phyloP scores from a whole-genome alignment of 1,140 invertebrate species.

The Calliopsis andreniformis region DNA sequence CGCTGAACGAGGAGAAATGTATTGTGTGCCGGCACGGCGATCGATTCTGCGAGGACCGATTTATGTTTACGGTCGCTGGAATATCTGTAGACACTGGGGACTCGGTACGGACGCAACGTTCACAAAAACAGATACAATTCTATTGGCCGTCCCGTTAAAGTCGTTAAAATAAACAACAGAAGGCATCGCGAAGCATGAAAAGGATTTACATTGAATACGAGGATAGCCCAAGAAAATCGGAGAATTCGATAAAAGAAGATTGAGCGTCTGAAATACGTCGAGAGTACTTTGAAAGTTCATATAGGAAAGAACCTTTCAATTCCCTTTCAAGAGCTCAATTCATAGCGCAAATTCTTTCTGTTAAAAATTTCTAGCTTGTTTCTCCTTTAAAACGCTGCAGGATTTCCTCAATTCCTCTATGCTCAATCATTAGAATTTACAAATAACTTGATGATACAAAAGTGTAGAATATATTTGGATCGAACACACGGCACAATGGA shows the following conservation, averaged over 20 bases:
- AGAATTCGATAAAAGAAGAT: not conserved
- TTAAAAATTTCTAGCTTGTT: not conserved
- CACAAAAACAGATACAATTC: not conserved
- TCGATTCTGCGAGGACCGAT: constrained; percentile 53
- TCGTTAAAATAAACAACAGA: not conserved
- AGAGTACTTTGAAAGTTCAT: too few species aligned
- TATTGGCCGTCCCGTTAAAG: not conserved
- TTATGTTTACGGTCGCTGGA: constrained; percentile 49
- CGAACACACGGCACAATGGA: too few species aligned
- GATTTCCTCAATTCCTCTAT: not conserved
- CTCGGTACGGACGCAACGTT: not conserved
- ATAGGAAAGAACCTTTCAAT: not conserved
- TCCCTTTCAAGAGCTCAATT: not conserved
- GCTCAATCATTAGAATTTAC: not conserved
- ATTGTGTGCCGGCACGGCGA: constrained; percentile 26
- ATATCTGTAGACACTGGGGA: not conserved
- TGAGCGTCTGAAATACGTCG: not conserved
- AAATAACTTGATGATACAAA: too few species aligned
- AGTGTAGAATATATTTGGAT: too few species aligned
- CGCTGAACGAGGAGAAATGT: constrained; percentile 38
- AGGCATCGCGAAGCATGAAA: not conserved
- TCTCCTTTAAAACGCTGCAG: not conserved
- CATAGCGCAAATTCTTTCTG: not conserved
- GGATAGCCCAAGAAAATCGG: too few species aligned
- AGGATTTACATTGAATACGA: not conserved